Conservation (phyloP, 2,113 vertebrate species). For the Xenus cinereus region DNA sequence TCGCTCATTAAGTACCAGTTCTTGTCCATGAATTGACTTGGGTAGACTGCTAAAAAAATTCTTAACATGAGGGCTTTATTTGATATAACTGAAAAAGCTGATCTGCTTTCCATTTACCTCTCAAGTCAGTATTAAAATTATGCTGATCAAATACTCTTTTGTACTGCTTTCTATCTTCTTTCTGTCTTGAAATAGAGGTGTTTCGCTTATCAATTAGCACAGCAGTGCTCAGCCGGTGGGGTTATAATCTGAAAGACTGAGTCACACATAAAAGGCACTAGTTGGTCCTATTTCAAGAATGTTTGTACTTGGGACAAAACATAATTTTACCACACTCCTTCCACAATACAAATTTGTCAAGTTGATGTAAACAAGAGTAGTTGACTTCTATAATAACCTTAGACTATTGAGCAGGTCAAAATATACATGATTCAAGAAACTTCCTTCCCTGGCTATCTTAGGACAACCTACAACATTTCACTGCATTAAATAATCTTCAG, state of each 20-base stretch:
- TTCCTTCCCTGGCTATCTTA: background rate
- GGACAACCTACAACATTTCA: background rate
- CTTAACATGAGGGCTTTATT: background rate
- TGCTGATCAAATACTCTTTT: background rate
- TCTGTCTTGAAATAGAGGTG: background rate
- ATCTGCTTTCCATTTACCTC: background rate
- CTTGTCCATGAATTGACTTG: background rate
- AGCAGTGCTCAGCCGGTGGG: background rate
- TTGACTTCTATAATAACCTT: background rate
- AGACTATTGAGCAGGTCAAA: background rate
- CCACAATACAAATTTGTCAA: background rate
- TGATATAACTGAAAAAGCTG: background rate
- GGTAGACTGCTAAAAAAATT: background rate
- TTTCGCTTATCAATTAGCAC: background rate
- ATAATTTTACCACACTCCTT: background rate
- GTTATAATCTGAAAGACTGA: background rate
- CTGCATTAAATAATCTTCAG: background rate
- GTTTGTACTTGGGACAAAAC: background rate
- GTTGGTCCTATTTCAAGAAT: background rate
- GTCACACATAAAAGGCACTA: background rate
- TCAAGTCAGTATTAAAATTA: background rate
- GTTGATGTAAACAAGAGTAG: background rate
- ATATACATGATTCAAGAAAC: fast-evolving
- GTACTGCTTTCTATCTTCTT: background rate
- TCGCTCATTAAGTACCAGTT: background rate